These are phyloP conservation scores for Megalopta genalis DNA, from an alignment of 1,140 invertebrate genomes.

Conservation along the genomic window DNA sequence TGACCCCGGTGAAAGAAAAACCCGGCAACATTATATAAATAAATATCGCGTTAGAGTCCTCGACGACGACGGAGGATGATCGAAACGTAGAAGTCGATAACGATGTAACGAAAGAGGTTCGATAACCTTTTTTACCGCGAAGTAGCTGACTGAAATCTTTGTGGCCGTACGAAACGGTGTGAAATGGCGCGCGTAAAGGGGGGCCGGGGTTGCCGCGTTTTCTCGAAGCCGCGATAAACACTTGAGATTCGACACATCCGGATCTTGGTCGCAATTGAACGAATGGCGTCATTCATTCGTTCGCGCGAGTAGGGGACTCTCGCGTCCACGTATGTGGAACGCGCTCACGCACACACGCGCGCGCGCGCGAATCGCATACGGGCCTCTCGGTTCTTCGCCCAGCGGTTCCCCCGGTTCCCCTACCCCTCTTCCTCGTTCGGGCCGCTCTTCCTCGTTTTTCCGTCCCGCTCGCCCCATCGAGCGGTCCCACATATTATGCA, in stretches of 20 bases:
- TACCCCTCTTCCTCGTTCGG: slow-evolving; percentile 20
- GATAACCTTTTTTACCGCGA: no score
- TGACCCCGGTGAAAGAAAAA: no score
- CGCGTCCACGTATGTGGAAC: no score
- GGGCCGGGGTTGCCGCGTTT: neutral
- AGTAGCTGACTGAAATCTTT: no score
- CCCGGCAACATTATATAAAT: no score
- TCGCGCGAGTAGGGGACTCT: slow-evolving; percentile 50
- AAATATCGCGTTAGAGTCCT: no score
- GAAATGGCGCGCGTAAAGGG: neutral
- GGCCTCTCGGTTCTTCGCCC: no score
- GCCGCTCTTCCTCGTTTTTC: slow-evolving; percentile 7
- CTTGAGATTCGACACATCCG: slow-evolving; percentile 50
- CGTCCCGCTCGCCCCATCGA: slow-evolving; percentile 31
- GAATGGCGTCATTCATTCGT: slow-evolving; percentile 61
- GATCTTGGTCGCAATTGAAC: slow-evolving; percentile 54
- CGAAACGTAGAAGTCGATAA: no score
- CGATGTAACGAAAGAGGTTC: no score
- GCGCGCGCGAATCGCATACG: neutral
- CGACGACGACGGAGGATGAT: no score
- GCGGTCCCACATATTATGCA: slow-evolving; percentile 55
- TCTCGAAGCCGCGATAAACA: slow-evolving; percentile 23
- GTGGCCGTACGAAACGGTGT: neutral
- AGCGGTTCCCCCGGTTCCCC: slow-evolving; percentile 6
- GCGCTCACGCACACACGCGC: no score